Evolutionary conservation across 2,888 invertebrate species (phyloP).

Genomic region (Drosophila affinis): DNA sequence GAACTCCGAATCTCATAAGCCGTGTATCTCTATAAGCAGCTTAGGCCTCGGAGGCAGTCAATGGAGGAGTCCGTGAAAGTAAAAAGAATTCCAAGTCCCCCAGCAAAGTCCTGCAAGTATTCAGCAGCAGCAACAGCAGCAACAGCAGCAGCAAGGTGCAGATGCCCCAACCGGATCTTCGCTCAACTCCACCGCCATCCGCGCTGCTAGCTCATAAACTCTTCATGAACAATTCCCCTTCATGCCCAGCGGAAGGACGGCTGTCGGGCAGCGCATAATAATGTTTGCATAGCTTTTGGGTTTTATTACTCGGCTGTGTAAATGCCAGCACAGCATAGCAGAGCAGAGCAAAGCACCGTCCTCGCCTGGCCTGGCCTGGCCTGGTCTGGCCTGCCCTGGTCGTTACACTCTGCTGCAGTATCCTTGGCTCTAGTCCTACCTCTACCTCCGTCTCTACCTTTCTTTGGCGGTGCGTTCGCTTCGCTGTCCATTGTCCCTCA

Average conservation of each 20-base stretch:
- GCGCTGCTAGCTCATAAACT: slow-evolving; percentile 48
- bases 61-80: slow-evolving; percentile 5
- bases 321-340: slow-evolving; percentile 63
- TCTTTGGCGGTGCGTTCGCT: slow-evolving; percentile 2
- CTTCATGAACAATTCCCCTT: slow-evolving; percentile 39
- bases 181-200: slow-evolving; percentile 23
- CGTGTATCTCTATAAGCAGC: slow-evolving; percentile 40
- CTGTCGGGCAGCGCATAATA: slow-evolving; percentile 59
- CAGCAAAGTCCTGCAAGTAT: slow-evolving; percentile 24
- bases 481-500: slow-evolving; percentile 15
- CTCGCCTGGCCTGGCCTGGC: neutral
- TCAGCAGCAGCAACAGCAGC: neutral
- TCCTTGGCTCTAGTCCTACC: slow-evolving; percentile 26
- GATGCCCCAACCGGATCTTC: slow-evolving; percentile 28
- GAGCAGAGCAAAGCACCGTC: slow-evolving; percentile 22
- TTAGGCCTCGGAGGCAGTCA: slow-evolving; percentile 28
- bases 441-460: slow-evolving; percentile 13
- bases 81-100: slow-evolving; percentile 12
- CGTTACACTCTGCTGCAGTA: slow-evolving; percentile 54
- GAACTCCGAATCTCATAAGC: slow-evolving; percentile 11
- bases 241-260: neutral
- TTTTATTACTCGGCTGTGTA: slow-evolving; percentile 73
- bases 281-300: slow-evolving; percentile 76
- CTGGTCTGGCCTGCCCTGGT: slow-evolving; percentile 23
- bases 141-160: slow-evolving; percentile 16